Evolutionary conservation across 2,113 vertebrate genomes (phyloP).

Genomic region (Ageneiosus marmoratus): DNA sequence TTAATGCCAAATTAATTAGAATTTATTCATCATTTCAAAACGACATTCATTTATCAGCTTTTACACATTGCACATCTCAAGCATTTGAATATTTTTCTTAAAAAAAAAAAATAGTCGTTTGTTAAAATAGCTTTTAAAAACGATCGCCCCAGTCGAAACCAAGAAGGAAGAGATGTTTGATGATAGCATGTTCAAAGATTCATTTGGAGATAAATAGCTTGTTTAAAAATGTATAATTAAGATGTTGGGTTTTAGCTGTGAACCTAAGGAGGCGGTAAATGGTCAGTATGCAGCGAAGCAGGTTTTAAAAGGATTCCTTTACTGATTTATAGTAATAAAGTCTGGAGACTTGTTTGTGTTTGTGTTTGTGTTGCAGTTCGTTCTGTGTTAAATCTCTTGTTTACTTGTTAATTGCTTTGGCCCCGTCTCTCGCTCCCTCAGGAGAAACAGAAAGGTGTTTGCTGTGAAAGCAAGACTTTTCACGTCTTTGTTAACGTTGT

Average conservation of each 20-base stretch:
- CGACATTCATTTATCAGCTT: neutral
- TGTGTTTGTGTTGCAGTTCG: constrained; percentile 39
- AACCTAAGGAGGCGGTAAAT: neutral
- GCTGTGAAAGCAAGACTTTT: constrained; percentile 48
- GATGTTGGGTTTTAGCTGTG: neutral
- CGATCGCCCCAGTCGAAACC: neutral
- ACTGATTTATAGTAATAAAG: constrained; percentile 39
- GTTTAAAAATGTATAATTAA: neutral
- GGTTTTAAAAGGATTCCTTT: neutral
- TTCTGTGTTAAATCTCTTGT: constrained; percentile 47
- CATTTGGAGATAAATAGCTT: neutral
- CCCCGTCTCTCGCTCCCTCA: constrained; percentile 28
- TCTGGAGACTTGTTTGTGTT: constrained; percentile 39
- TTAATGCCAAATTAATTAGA: neutral
- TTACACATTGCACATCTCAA: neutral
- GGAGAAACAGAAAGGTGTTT: constrained; percentile 48
- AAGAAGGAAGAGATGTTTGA: neutral
- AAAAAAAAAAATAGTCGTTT: neutral
- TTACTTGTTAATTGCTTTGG: constrained; percentile 57
- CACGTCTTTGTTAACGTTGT: constrained; percentile 11
- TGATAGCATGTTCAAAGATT: neutral
- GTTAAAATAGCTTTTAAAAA: neutral
- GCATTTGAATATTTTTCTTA: neutral
- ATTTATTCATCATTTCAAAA: neutral
- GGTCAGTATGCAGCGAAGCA: neutral